Percentiles rank a stretch among this genome's conserved stretches.
These are phyloP conservation scores for Tricholauxania praeusta DNA, from an alignment of 2,888 invertebrate species.

Conservation along the genomic window DNA sequence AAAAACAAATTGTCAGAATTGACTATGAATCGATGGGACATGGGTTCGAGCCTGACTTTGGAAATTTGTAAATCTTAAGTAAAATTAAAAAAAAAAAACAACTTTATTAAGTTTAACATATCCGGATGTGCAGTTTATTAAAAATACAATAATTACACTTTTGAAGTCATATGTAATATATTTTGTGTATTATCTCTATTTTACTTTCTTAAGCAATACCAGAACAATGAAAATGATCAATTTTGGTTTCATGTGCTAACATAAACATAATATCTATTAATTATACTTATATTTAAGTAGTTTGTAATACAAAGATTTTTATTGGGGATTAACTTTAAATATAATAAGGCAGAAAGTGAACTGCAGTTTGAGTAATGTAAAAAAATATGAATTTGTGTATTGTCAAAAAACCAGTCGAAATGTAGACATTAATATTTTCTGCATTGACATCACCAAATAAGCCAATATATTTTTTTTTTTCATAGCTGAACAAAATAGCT, in stretches of 20 bases:
- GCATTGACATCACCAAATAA: neutral
- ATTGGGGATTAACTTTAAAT: slow-evolving; percentile 51
- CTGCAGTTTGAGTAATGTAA: slow-evolving; percentile 31
- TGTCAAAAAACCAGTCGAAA: slow-evolving; percentile 56
- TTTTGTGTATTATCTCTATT: slow-evolving; percentile 7
- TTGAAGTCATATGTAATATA: slow-evolving; percentile 21
- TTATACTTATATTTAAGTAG: slow-evolving; percentile 25
- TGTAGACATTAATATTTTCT: slow-evolving; percentile 22
- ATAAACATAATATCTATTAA: slow-evolving; percentile 15
- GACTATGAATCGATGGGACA: no score
- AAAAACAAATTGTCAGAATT: no score
- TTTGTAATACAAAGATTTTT: slow-evolving; percentile 26
- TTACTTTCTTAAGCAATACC: slow-evolving; percentile 18
- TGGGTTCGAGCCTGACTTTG: no score
- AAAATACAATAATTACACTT: slow-evolving; percentile 20
- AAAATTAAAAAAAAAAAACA: neutral
- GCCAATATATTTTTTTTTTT: neutral
- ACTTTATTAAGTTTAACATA: neutral
- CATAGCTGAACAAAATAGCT: no score
- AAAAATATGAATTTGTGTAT: slow-evolving; percentile 44
- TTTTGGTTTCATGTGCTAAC: slow-evolving; percentile 10
- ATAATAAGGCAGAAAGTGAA: slow-evolving; percentile 57
- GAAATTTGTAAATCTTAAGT: neutral
- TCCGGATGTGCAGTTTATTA: slow-evolving; percentile 28
- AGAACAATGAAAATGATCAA: slow-evolving; percentile 9